Evolutionary conservation across 2,797 vertebrate species (phyloP).

Genomic region (Phrynocephalus forsythii): DNA sequence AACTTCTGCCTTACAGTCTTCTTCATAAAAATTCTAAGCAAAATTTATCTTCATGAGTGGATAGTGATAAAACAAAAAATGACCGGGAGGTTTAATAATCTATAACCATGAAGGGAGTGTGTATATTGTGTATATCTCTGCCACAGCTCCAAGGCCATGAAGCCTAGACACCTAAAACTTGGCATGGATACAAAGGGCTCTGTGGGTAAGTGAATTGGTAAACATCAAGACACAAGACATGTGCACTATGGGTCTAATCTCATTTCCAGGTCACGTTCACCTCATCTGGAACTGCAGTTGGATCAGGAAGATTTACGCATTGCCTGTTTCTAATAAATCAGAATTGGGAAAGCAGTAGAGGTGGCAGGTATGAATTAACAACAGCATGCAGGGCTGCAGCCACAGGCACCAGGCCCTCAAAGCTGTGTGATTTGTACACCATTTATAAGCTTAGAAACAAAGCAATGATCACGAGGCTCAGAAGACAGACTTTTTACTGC

Average conservation of each 20-base stretch:
- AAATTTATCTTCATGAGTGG: too few relatives aligned
- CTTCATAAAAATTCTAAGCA: conserved; percentile 16
- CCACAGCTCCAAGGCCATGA: too few relatives aligned
- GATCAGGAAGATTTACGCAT: not conserved
- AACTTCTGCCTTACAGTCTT: conserved; percentile 7
- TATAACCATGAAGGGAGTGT: too few relatives aligned
- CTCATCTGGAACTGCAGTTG: not conserved
- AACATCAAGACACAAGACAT: not conserved
- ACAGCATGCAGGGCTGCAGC: not conserved
- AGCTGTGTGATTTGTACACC: not conserved
- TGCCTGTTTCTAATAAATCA: not conserved
- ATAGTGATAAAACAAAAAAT: not conserved
- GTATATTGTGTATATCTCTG: not conserved
- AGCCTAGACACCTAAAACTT: too few relatives aligned
- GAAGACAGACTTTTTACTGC: not conserved
- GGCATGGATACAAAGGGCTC: too few relatives aligned
- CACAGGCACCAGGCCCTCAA: not conserved
- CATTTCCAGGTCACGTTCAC: not conserved
- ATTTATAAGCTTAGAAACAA: not conserved
- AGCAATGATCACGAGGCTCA: not conserved
- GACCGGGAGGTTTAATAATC: not conserved
- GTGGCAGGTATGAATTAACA: not conserved
- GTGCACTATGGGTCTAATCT: not conserved
- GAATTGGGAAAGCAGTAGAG: not conserved
- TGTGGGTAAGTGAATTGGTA: not conserved